Evolutionary conservation across 2,888 invertebrate species (phyloP).

Genomic region (Crematogaster levior): DNA sequence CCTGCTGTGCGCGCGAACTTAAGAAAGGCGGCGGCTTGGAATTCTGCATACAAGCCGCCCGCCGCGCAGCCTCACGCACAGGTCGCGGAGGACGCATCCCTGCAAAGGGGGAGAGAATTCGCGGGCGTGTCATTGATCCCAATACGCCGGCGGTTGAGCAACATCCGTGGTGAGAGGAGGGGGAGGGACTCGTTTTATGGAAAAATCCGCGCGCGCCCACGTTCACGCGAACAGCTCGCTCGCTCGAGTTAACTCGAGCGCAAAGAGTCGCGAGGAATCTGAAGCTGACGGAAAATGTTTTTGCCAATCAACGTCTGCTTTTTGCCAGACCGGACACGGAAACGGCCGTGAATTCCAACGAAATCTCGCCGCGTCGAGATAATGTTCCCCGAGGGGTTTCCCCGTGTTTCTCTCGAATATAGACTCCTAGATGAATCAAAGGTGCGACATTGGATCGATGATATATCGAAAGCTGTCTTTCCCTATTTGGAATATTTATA

Average conservation of each 20-base stretch:
- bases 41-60: slow-evolving; percentile 75
- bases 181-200: slow-evolving; percentile 67
- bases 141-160: slow-evolving; percentile 71
- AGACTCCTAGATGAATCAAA: too few relatives aligned
- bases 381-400: neutral
- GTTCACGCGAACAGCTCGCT: slow-evolving; percentile 45
- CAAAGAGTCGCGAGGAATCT: neutral
- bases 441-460: too few relatives aligned
- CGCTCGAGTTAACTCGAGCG: slow-evolving; percentile 30
- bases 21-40: slow-evolving; percentile 77
- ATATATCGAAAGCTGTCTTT: too few relatives aligned
- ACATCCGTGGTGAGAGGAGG: slow-evolving; percentile 55
- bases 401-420: neutral
- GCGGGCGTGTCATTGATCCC: slow-evolving; percentile 81
- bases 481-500: too few relatives aligned
- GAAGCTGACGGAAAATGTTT: neutral
- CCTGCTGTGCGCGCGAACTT: slow-evolving; percentile 78
- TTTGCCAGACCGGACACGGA: neutral
- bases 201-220: slow-evolving; percentile 76
- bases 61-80: slow-evolving; percentile 75
- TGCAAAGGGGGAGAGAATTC: slow-evolving; percentile 69
- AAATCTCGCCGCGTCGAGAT: neutral
- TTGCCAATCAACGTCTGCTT: too few relatives aligned
- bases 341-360: neutral
- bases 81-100: slow-evolving; percentile 71